Base-by-base conservation (phyloP, 1,140 invertebrate genomes). In the Tyrophagus putrescentiae region DNA sequence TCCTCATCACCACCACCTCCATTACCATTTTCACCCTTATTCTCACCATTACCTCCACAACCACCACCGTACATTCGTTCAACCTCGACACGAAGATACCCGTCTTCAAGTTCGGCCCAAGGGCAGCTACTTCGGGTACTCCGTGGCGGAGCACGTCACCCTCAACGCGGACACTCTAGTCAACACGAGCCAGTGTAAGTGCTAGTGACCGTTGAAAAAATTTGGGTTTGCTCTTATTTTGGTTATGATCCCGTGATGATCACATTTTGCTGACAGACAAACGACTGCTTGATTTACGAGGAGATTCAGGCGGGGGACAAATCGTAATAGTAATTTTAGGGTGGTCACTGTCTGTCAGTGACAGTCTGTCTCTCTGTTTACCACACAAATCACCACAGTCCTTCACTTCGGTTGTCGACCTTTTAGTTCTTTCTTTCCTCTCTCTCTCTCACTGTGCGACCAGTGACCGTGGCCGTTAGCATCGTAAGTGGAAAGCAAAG, bases 61-160 rank as follows among this genome's bases (percentile, higher is more conserved):
- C 18, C n/a, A 2, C 23, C 33, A 16, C 39, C 21, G 28, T 29
- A 1, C 4, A 42, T 39, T 18, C 63, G 25, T 90, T 90, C 73
- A 92, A 91, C 76, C 76, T 91, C 66, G 87, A 91, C 71, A 76
- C 83, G 50, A 78, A 82, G 70, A 80, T 90, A 73, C 85, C 87
- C 68, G 75, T 90, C 67, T 79, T 88, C 67, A 89, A 89, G 74
- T 71, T 76, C 57, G 86, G 85, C 64, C 65, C 67, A 63, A 66
- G 27, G 80, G 78, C 34, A 84, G 84, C 42, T 89, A 87, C 74
- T 92, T 91, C 73, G 87, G 87, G 72, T 91, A 83, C 76, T 87
- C 87, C 33, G 82, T 91, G 16, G 86, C 87, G 45, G 80, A 88
- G 72, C 87, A 91, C 71, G 57, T 68, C 25, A 67, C 64, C 60